Percentiles rank a stretch among this genome's conserved stretches.
phyloP scores from a whole-genome alignment of 2,888 invertebrate genomes.

The Agonum fuliginosum region DNA sequence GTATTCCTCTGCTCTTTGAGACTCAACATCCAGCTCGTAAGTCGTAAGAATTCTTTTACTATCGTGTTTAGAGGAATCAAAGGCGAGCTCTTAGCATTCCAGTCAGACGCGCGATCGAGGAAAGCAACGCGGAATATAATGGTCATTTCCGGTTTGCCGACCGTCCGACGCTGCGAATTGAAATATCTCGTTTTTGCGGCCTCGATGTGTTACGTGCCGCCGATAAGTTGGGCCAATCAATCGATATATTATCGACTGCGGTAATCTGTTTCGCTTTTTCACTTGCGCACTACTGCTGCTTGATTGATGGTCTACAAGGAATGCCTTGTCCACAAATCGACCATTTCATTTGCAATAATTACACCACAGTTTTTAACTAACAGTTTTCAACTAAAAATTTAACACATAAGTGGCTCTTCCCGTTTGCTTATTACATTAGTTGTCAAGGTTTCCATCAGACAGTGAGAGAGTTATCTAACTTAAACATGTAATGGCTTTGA shows the following conservation, averaged over 20 bases:
- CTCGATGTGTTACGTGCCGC: constrained; percentile 52
- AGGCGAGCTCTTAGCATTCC: constrained; percentile 50
- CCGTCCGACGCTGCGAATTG: constrained; percentile 33
- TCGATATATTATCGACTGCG: constrained; percentile 57
- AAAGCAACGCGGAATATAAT: constrained; percentile 54
- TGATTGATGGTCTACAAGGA: constrained; percentile 39
- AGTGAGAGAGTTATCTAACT: no score
- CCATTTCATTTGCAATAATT: constrained; percentile 13
- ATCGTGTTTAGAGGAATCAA: constrained; percentile 56
- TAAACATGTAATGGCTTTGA: no score
- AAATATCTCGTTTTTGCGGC: constrained; percentile 47
- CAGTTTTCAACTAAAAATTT: no score
- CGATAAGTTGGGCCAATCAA: constrained; percentile 56
- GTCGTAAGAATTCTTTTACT: constrained; percentile 51
- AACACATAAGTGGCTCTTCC: no score
- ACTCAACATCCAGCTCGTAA: no score
- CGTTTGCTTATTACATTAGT: no score
- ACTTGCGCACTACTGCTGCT: not conserved
- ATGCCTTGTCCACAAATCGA: not conserved
- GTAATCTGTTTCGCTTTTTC: constrained; percentile 50
- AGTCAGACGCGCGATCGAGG: constrained; percentile 32
- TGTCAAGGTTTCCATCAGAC: no score
- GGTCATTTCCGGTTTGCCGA: constrained; percentile 51
- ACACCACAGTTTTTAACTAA: no score
- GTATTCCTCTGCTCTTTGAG: constrained; percentile 54